phyloP scores from a whole-genome alignment of 2,113 vertebrate species.

The Embiotoca jacksoni region DNA sequence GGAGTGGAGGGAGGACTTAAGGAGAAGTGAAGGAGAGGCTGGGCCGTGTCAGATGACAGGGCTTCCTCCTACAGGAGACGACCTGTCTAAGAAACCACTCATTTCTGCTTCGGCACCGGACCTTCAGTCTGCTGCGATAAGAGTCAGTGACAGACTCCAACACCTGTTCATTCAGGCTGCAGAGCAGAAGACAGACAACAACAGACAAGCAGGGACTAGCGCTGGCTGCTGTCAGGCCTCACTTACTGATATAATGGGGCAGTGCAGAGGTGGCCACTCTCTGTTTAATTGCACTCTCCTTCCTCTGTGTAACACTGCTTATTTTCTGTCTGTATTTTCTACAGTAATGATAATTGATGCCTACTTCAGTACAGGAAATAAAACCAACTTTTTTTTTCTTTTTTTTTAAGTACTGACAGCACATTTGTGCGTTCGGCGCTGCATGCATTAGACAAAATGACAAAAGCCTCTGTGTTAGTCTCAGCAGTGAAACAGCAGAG shows the following conservation, averaged over 20 bases:
- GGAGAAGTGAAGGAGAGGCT: conserved; percentile 31
- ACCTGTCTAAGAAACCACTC: conserved; percentile 55
- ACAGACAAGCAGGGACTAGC: conserved; percentile 57
- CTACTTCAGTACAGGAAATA: no score
- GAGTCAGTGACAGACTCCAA: conserved; percentile 45
- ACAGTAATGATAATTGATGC: conserved; percentile 31
- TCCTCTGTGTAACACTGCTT: conserved; percentile 43
- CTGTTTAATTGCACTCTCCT: conserved; percentile 27
- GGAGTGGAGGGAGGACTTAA: not conserved
- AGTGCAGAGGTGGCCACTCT: conserved; percentile 27
- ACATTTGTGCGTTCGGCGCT: no score
- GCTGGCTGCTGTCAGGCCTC: conserved; percentile 25
- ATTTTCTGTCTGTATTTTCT: conserved; percentile 41
- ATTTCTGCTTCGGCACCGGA: conserved; percentile 39
- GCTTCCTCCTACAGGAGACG: conserved; percentile 69
- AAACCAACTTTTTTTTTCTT: no score
- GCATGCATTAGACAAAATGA: not conserved
- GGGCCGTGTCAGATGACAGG: conserved; percentile 66
- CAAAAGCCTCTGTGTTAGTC: not conserved
- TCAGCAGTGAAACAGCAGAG: not conserved
- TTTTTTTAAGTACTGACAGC: no score
- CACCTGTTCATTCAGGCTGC: conserved; percentile 63
- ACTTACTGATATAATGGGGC: conserved; percentile 37
- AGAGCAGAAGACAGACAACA: conserved; percentile 41
- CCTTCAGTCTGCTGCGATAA: conserved; percentile 43